Conservation (phyloP, 2,113 vertebrate species). For the Alaudala cheleensis region DNA sequence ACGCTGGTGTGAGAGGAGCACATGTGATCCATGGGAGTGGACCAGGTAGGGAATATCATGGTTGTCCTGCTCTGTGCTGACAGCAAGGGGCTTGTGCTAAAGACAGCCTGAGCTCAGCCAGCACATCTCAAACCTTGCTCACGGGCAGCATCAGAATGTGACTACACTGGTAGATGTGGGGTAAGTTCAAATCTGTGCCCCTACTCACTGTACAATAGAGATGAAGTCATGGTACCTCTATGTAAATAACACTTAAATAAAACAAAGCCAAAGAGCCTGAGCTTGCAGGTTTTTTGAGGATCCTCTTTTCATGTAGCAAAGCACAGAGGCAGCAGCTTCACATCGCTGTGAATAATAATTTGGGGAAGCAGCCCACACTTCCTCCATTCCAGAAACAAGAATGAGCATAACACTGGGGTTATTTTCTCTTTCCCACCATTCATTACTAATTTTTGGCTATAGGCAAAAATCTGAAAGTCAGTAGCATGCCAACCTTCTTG, state of each 20-base stretch:
- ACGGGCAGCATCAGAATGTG: too few species aligned
- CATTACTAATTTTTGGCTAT: neutral
- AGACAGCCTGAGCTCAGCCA: neutral
- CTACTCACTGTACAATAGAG: neutral
- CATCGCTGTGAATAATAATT: neutral
- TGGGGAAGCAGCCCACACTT: neutral
- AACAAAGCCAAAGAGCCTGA: neutral
- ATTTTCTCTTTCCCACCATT: neutral
- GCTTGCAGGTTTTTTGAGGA: neutral
- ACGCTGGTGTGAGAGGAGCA: neutral
- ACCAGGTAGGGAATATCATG: rapidly evolving
- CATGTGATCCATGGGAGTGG: rapidly evolving
- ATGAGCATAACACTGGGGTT: neutral
- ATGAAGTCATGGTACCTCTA: neutral
- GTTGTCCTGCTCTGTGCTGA: neutral
- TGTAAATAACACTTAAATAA: neutral
- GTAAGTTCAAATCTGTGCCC: neutral
- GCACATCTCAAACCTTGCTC: neutral
- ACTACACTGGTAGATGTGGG: neutral
- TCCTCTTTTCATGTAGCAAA: neutral
- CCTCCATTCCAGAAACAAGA: neutral
- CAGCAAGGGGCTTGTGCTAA: neutral
- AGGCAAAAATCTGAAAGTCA: neutral
- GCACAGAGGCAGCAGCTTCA: neutral
- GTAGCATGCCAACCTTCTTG: neutral